These are phyloP conservation scores for Struthidea cinerea DNA, from an alignment of 2,113 vertebrate species.

Conservation along the genomic window DNA sequence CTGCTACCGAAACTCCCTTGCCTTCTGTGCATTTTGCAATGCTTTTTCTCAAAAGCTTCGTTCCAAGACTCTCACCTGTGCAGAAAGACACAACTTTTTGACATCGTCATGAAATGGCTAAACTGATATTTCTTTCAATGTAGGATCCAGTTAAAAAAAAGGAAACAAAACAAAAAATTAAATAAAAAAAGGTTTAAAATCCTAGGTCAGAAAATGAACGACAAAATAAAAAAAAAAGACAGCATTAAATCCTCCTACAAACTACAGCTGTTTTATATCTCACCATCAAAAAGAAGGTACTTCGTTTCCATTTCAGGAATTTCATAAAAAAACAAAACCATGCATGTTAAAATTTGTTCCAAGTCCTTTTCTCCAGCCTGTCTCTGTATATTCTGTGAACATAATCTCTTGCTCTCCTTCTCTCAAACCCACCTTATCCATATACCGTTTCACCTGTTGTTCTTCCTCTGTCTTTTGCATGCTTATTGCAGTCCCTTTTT, in stretches of 20 bases:
- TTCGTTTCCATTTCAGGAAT: background rate
- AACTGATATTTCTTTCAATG: background rate
- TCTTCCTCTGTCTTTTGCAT: background rate
- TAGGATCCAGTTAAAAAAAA: background rate
- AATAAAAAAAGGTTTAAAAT: background rate
- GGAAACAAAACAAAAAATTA: background rate
- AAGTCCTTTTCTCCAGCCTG: background rate
- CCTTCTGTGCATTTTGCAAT: background rate
- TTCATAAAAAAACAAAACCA: background rate
- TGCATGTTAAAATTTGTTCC: background rate
- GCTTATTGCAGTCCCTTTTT: background rate
- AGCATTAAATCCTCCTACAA: background rate
- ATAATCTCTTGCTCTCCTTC: background rate
- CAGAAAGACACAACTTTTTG: background rate
- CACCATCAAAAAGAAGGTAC: background rate
- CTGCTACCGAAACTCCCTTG: background rate
- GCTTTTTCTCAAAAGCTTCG: background rate
- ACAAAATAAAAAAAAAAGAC: background rate
- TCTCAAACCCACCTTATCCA: background rate
- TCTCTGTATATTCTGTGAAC: background rate
- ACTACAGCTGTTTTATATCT: background rate
- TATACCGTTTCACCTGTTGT: background rate
- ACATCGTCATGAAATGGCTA: background rate
- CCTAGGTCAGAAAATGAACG: background rate
- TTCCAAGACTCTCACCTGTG: rapidly evolving